Evolutionary conservation across 2,888 invertebrate genomes (phyloP).

Genomic region (Acleris literana): DNA sequence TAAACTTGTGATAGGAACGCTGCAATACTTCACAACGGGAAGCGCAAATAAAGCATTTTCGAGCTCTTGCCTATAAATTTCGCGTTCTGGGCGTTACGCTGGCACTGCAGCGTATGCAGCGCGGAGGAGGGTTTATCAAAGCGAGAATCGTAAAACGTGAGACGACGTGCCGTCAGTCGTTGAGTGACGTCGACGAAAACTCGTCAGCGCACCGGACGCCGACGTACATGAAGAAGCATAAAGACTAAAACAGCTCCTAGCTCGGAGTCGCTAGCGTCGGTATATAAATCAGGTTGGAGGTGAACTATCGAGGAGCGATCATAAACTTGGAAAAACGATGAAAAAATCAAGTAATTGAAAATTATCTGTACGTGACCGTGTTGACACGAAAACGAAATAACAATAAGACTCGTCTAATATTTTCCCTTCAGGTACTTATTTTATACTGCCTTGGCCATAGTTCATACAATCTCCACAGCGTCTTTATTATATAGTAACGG

Average conservation of each 20-base stretch:
- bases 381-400: too few species aligned
- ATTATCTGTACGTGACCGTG: too few species aligned
- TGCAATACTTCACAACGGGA: constrained; percentile 20
- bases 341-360: too few species aligned
- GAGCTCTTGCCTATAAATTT: constrained; percentile 34
- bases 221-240: constrained; percentile 45
- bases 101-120: constrained; percentile 8
- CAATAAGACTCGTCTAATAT: too few species aligned
- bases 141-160: constrained; percentile 34
- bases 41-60: constrained; percentile 29
- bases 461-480: neutral
- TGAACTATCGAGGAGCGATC: too few species aligned
- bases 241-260: constrained; percentile 43
- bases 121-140: constrained; percentile 28
- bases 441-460: neutral
- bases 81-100: constrained; percentile 28
- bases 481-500: constrained; percentile 5
- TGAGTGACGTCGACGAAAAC: constrained; percentile 26
- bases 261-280: neutral
- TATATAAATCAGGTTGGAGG: neutral
- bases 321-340: too few species aligned
- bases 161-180: constrained; percentile 35
- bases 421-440: too few species aligned
- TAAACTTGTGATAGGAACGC: constrained; percentile 9
- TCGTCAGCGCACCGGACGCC: constrained; percentile 16